Percentiles rank a stretch among this genome's conserved stretches.
These are phyloP conservation scores for Bruchidius siliquastri DNA, from an alignment of 2,888 invertebrate species.

Conservation along the genomic window DNA sequence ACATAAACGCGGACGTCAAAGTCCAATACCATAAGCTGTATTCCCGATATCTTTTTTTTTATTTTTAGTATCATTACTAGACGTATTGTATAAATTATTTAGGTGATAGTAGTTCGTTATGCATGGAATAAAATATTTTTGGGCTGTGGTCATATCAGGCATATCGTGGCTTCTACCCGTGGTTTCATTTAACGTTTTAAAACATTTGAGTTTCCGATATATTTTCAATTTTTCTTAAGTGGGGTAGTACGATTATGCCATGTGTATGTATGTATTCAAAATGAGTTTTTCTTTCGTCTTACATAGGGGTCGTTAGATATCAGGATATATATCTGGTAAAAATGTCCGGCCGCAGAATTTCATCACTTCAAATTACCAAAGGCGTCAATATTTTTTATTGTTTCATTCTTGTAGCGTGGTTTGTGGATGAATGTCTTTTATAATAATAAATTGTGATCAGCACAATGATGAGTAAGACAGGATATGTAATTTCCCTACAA, in stretches of 20 bases:
- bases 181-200: not conserved
- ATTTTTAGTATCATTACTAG: not conserved
- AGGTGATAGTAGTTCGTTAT: not conserved
- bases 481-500: too few species aligned
- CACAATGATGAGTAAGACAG: too few species aligned
- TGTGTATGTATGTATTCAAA: not conserved
- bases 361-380: too few species aligned
- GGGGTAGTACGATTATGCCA: not conserved
- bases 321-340: too few species aligned
- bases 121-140: not conserved
- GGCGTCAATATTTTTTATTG: too few species aligned
- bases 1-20: not conserved
- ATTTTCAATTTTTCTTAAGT: not conserved
- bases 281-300: not conserved
- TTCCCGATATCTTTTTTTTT: not conserved
- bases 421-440: too few species aligned
- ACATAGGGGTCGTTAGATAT: not conserved
- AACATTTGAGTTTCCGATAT: not conserved
- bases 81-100: not conserved
- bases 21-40: not conserved
- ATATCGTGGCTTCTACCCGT: not conserved
- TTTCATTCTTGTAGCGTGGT: too few species aligned
- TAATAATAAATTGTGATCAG: too few species aligned
- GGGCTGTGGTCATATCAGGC: not conserved
- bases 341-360: too few species aligned